Evolutionary conservation across 2,113 vertebrate species (phyloP).

Genomic region (Hirundichthys speculiger): DNA sequence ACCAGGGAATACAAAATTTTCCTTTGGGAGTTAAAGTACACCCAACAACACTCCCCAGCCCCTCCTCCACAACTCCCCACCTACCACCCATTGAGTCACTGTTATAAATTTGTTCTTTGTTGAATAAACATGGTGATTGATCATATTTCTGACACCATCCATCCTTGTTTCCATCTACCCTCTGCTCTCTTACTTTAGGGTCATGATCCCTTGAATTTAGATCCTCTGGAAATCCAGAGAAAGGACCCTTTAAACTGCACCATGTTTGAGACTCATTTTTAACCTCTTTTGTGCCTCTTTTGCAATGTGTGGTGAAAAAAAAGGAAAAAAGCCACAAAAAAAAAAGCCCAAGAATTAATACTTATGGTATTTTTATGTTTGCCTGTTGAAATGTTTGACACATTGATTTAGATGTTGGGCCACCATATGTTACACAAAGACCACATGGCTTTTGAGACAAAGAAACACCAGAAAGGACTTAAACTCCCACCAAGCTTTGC

Average conservation of each 20-base stretch:
- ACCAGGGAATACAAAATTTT: constrained; percentile 4
- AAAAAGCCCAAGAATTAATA: too few relatives aligned
- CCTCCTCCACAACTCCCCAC: constrained; percentile 21
- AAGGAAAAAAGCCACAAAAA: too few relatives aligned
- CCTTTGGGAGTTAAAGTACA: constrained; percentile 41
- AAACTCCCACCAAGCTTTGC: too few relatives aligned
- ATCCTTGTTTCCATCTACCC: constrained; percentile 6
- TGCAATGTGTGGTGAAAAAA: too few relatives aligned
- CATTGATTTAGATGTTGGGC: too few relatives aligned
- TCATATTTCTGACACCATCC: constrained; percentile 20
- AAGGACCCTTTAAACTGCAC: background rate
- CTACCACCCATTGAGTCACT: constrained; percentile 13
- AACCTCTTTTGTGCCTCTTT: too few relatives aligned
- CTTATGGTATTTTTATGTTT: too few relatives aligned
- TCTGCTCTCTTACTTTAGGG: background rate
- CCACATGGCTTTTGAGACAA: too few relatives aligned
- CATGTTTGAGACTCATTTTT: too few relatives aligned
- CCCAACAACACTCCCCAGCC: constrained; percentile 20
- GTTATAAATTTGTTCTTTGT: constrained; percentile 25
- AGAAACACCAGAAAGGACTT: too few relatives aligned
- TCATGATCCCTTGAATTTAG: background rate
- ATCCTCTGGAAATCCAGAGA: background rate
- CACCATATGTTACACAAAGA: too few relatives aligned
- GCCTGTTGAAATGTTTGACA: too few relatives aligned
- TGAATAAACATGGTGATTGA: constrained; percentile 31